Evolutionary conservation across 2,797 vertebrate species (phyloP), one percentile per base, ranked within the genome.

Genomic region (Ptychobarbus kaznakovi): DNA sequence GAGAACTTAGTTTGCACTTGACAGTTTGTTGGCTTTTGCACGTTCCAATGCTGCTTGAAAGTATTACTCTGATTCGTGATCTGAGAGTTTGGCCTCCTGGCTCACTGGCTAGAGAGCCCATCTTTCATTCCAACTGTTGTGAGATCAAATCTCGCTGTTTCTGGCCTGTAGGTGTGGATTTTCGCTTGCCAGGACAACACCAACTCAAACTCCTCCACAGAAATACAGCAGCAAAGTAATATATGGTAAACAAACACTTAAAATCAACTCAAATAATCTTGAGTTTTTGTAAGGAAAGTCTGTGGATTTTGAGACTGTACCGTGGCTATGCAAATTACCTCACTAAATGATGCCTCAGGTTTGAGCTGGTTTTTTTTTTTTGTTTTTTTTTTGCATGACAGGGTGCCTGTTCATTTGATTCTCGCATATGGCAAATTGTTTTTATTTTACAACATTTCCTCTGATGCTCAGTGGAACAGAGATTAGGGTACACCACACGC

Each of bases 41-140:
- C 18, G 16, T 72, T 49, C 68, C 58, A 35, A 25, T 44, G 77
- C 77, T 72, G 42, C 83, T 78, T 79, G 51, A 46, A 69, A 79
- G 49, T 69, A 78, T 35, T 84, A 79, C 63, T 85, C 44, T 85
- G 83, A 85, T 85, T 85, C 20, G 83, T 80, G 77, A 85, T 85
- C 53, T 79, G 75, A 84, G 70, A 79, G 65, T 44, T 32, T 49
- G 83, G 65, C 65, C 75, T 85, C 22, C 83, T 85, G 68, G 83
- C 77, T 85, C 66, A 77, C 72, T 68, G 49, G 63, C 82, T 46
- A 35, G 35, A 79, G 65, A 78, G 28, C 51, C 11, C 65, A 78
- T 84, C 65, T 79, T 84, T 85, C 68, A 72, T 85, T 85, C 83
- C 83, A 85, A 80, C 83, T 72, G 76, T 85, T 72, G 83, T 65